Evolutionary conservation across 2,113 vertebrate species (phyloP).

Genomic region (Ciconia boyciana): DNA sequence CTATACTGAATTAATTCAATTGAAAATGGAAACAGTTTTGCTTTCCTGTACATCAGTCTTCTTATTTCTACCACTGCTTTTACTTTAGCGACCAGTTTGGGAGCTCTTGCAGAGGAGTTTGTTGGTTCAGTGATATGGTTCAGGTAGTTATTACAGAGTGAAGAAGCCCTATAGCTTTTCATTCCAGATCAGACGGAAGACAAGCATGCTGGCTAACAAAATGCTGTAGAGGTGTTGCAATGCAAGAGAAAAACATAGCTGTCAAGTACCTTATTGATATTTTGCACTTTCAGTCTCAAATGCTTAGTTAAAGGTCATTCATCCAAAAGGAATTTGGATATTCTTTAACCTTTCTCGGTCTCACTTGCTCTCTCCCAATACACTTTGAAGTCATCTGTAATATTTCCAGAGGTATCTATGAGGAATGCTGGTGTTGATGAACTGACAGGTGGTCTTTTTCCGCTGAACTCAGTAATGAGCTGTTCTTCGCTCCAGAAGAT

Average conservation of each 20-base stretch:
- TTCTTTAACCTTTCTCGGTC: background rate
- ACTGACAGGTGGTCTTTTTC: background rate
- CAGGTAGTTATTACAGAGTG: background rate
- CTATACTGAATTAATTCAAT: background rate
- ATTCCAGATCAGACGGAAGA: background rate
- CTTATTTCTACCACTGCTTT: background rate
- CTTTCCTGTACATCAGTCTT: background rate
- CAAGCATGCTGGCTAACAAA: background rate
- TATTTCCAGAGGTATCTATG: background rate
- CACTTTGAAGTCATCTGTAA: background rate
- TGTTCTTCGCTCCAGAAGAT: background rate
- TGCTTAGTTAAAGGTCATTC: background rate
- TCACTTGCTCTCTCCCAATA: background rate
- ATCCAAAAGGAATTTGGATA: background rate
- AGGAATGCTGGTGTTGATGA: background rate
- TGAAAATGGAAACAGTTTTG: background rate
- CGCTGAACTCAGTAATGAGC: background rate
- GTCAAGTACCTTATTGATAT: background rate
- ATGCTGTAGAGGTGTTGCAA: background rate
- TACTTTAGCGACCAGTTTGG: background rate
- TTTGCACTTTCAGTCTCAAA: conserved; percentile 5
- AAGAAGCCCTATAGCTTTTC: background rate
- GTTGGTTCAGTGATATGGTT: background rate
- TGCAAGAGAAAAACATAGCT: background rate
- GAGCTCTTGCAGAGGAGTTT: background rate